Evolutionary conservation across 2,888 invertebrate genomes (phyloP), one percentile per base, ranked within the genome.

Genomic region (Protophormia terraenovae): DNA sequence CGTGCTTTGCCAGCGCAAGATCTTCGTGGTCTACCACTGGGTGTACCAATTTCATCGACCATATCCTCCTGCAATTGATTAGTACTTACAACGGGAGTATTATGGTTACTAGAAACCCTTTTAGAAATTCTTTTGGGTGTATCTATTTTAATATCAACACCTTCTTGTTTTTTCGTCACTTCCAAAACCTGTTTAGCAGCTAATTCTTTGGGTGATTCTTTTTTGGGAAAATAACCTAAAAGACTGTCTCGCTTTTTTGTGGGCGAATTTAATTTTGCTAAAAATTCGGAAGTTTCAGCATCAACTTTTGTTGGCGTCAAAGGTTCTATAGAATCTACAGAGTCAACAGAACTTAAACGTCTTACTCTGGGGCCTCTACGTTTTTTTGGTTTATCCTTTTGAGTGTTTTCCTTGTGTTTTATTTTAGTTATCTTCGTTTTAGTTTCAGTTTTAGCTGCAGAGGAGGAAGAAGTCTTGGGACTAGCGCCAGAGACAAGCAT

Each of bases 231-330:
- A 89, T 95, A 95, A 82, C 94, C 94, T 22, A 95, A 90, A 90
- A 95, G 93, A 87, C 94, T 95, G 89, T 95, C 95, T 35, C 94
- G 93, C 88, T 94, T 95, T 88, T 93, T 94, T 1, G 94, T 91
- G 22, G 95, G 94, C 66, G 95, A 94, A 0, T 94, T 93, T 19
- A 95, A 89, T 87, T 94, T 94, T 2, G 93, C 90, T 2, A 94
- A 87, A 88, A 95, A 94, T 50, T 94, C 94, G 60, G 90, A 89
- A 0, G 90, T 93, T 6, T 90, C 90, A 90, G 89, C 27, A 72
- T 90, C 89, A 5, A 53, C 32, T 29, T 41, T 41, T 1, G 7
- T 14, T 1, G 72, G 55, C 3, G 38, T 35, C 0, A 53, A 10
- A 4, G 27, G 8, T 58, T 86, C 83, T 14, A 73, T 1, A 6